Evolutionary conservation across 2,113 vertebrate genomes (phyloP), one percentile per base, ranked within the genome.

Genomic region (Sminthopsis crassicaudata): DNA sequence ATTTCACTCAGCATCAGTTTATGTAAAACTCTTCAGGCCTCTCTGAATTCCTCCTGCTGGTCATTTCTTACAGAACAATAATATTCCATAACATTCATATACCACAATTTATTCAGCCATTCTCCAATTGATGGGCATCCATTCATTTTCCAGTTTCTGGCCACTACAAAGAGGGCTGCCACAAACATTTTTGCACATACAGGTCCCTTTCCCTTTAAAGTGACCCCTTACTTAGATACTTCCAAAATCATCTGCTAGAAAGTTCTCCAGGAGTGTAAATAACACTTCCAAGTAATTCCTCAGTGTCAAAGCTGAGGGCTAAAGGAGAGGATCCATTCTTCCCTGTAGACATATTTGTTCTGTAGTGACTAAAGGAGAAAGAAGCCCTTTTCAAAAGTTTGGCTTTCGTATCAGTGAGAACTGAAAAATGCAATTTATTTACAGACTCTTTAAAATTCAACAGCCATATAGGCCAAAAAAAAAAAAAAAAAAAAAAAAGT

Each of bases 371-470:
- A 53, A 1, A 23, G 42, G 89, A 52, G 76, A 53, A 57, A 93
- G 93, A 48, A 92, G 52, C 46, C 60, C 42, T 91, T 92, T 93
- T 9, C 24, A 92, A 30, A 96, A 88, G 19, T 27, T 94, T 94
- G 60, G 22, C 2, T 46, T 88, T 91, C 25, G 26, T 92, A 89
- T 95, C 89, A n/a, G 76, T 76, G 16, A n/a, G 36, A n/a, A n/a
- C 67, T 76, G 36, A n/a, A n/a, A 76, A 76, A n/a, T 76, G 67
- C 67, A 76, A 8, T 76, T 76, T 76, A n/a, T 76, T n/a, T n/a
- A n/a, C 36, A n/a, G 36, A 76, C 67, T 67, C 30, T 67, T 67
- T 67, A 67, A 36, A 67, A 67, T 36, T 67, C 60, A 36, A 16
- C 30, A 67, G 27, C 12, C 30, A 36, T 67, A 12, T 12, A 67